Evolutionary conservation across 1,140 invertebrate species (phyloP), one percentile per base, ranked within the genome.

Genomic region (Chymomyza costata): DNA sequence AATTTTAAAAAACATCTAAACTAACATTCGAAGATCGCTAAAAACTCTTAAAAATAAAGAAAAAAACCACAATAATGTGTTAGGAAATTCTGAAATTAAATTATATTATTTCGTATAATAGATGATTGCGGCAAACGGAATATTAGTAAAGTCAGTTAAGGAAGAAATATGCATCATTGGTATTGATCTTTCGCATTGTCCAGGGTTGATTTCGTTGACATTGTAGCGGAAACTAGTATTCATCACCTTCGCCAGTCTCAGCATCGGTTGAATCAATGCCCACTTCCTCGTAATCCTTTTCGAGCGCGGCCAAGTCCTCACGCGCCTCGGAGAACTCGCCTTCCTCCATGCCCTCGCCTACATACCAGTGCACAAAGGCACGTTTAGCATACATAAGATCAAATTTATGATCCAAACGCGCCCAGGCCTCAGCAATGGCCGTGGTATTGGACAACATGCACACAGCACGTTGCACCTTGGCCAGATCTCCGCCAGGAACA

Each of bases 401-500:
- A 84, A 94, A 95, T 83, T 94, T 95, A 82, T 92, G 90, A 86
- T 94, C 91, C 16, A 94, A 86, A 76, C 92, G 89, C 28, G 91
- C 90, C 93, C 93, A 95, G 16, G 93, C 94, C 81, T 97, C 95
- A 7, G 92, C 93, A 68, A 95, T 95, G 19, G 93, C 92, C 0
- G 94, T 95, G 0, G 94, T 95, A 81, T 95, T 96, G 32, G 90
- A 93, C 84, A 96, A 86, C 93, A 95, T 94, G 85, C 94, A 95
- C 3, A 95, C 93, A 3, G 94, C 94, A 55, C 93, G 88, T 83
- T 93, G 92, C 3, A 94, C 93, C 85, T 94, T 94, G 18, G 94
- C 94, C 63, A 95, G 86, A 86, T 95, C 94, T 82, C 91, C 93
- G 69, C 87, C 94, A 58, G 88, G 94, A 67, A 90, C 94, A 55